Base-by-base conservation (phyloP, 2,888 invertebrate genomes). In the Agrilus mali region DNA sequence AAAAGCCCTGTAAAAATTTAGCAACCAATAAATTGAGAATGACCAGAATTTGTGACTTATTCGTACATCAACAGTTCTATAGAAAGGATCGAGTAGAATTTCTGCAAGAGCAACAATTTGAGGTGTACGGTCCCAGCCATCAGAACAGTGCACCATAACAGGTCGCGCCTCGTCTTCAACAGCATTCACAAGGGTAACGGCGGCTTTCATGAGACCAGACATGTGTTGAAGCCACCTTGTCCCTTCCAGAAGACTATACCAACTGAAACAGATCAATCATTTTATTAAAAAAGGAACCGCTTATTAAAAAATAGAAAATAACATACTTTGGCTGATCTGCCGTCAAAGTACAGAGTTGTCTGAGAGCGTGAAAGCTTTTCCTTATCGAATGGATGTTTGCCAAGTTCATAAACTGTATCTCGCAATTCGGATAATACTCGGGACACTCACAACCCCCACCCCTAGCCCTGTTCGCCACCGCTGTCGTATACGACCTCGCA, bases 111-210 rank as follows among this genome's bases (percentile, higher is more conserved):
- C 87, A 13, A 92, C 89, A 52, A 98, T 86, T 71, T 98, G 97
- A 37, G 97, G 90, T 44, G 97, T 98, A 53, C 97, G 77, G 70
- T 98, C 97, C 97, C 97, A 97, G 38, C 97, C 97, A 70, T 97
- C 97, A 3, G 94, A 94, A 68, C 97, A 97, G 67, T 97, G 97
- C 8, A 98, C 94, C 47, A 98, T 72, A 42, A 94, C 96, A 7
- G 95, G 92, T 40, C 90, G 77, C 14, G 80, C 86, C 46, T 87
- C 86, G 40, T 77, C 74, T 54, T 85, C 83, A 46, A 92, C 80
- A 1, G 86, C 84, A 46, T 82, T 82, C 5, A 84, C 86, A 32
- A 89, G 84, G 7, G 82, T 80, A 53, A 80, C 74, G 15, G 93
- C 84, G 7, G 92, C 85, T 49, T 84, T 80, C 56, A 90, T 67